Evolutionary conservation across 2,113 vertebrate species (phyloP).

Genomic region (Podocnemis expansa): DNA sequence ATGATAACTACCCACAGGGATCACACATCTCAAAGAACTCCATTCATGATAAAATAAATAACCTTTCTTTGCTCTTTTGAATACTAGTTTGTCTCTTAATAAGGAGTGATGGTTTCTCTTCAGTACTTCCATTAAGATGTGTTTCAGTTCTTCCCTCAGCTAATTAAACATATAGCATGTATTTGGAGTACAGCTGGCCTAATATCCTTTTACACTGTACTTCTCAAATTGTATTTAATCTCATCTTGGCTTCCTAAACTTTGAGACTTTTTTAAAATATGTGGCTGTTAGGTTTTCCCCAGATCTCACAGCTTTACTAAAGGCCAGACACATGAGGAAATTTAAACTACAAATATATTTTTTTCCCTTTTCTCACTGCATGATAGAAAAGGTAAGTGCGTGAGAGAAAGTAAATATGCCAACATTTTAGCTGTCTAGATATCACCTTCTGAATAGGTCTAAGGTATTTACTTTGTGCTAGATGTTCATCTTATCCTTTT

Average conservation of each 20-base stretch:
- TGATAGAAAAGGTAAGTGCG: not conserved
- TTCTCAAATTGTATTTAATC: not conserved
- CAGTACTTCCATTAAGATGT: not conserved
- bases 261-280: not conserved
- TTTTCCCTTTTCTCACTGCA: not conserved
- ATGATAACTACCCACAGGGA: no score
- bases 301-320: not conserved
- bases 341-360: not conserved
- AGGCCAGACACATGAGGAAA: not conserved
- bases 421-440: not conserved
- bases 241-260: not conserved
- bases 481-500: not conserved
- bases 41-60: no score
- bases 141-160: not conserved
- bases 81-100: not conserved
- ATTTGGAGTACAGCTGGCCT: not conserved
- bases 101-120: not conserved
- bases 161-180: not conserved
- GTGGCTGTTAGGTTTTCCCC: not conserved
- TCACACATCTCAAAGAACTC: no score
- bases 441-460: not conserved
- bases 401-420: not conserved
- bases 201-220: not conserved
- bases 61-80: not conserved
- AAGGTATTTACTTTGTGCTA: not conserved